Evolutionary conservation across 2,888 invertebrate species (phyloP).

Genomic region (Sarcophaga caerulescens): DNA sequence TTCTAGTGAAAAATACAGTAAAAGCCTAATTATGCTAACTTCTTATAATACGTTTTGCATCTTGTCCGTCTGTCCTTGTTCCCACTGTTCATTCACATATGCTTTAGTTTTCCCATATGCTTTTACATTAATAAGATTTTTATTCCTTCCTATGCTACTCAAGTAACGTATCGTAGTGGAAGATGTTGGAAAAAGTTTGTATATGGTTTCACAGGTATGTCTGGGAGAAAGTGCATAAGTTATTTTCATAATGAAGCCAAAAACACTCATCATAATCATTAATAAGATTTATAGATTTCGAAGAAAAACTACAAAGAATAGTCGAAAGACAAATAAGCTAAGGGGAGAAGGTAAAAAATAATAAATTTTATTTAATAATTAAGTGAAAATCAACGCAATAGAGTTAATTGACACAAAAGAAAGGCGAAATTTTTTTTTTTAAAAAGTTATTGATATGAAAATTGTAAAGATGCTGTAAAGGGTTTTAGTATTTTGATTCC

Average conservation of each 20-base stretch:
- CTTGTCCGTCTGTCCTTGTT: background rate
- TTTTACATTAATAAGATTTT: constrained; percentile 46
- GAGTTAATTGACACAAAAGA: background rate
- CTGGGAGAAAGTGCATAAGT: constrained; percentile 39
- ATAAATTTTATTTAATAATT: background rate
- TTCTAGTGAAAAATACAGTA: no score
- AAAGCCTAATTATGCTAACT: no score
- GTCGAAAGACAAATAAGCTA: background rate
- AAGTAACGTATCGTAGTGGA: background rate
- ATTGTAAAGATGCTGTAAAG: no score
- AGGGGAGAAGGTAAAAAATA: background rate
- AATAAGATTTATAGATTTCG: constrained; percentile 69
- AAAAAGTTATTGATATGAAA: no score
- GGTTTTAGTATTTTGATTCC: no score
- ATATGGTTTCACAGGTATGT: constrained; percentile 29
- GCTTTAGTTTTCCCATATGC: constrained; percentile 19
- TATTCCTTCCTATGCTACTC: background rate
- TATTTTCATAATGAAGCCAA: constrained; percentile 58
- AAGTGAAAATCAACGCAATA: background rate
- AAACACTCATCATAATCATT: constrained; percentile 69
- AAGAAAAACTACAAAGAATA: background rate
- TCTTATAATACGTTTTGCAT: background rate
- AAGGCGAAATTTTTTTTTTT: no score
- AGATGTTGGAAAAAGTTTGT: background rate
- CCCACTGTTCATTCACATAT: background rate